Base-by-base conservation (phyloP, 1,140 invertebrate genomes). In the Archegozetes longisetosus region DNA sequence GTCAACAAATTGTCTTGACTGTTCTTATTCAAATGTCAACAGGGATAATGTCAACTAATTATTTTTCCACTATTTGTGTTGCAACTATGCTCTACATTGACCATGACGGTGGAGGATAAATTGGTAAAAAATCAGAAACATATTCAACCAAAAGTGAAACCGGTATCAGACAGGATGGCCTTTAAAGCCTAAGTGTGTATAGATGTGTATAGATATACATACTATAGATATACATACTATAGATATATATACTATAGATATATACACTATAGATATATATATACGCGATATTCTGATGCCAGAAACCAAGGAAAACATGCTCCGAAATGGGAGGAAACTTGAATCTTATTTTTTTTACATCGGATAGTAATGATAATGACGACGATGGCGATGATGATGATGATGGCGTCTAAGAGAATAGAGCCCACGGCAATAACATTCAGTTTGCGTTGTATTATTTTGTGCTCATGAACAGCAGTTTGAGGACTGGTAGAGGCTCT, bases 371-470 rank as follows among this genome's bases (percentile, higher is more conserved):
- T 57, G 55, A 57, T 48, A 29, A 57, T 12, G 55, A 23, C 55
- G 4, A 17, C 4, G 40, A 29, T 48, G 55, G 55, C 29, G 55
- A n/a, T 57, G 29, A 6, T 55, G 51, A 23, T 22, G 58, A 28
- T 58, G 32, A 40, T 57, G 58, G 58, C 23, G 52, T 49, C 52
- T 4, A 61, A 60, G 27, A 22, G 58, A 49, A 50, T 25, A 61
- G 14, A 60, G 59, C 32, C 32, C 6, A 9, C 6, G 32, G 32
- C 32, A 9, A 40, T 40, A 40, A 6, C 32, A 40, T 17, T 40
- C 32, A 40, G 17, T 40, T 9, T 17, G 17, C 17, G 17, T 40
- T 9, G 6, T 9, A 9, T 40, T 40, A 40, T 40, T 9, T 40
- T 9, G 6, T 40, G 17, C 32, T 9, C 17, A 40, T 40, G 32